These are phyloP conservation scores for Micromesistius poutassou DNA, from an alignment of 2,797 vertebrate species.

Conservation along the genomic window DNA sequence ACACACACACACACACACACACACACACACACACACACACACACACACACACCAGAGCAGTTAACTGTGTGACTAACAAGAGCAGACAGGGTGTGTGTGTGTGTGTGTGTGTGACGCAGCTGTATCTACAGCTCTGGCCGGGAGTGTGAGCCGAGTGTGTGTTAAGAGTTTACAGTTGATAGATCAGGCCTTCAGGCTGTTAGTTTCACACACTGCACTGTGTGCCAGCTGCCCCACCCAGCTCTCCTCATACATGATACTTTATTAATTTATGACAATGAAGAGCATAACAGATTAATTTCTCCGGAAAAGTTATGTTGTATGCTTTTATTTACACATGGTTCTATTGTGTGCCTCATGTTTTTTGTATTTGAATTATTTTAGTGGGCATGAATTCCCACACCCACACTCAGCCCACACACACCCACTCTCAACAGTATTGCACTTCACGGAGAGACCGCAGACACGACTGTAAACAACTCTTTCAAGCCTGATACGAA, in stretches of 20 bases:
- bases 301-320: neutral
- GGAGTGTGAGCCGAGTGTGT: slow-evolving; percentile 39
- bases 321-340: neutral
- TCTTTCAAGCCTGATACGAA: too few species aligned
- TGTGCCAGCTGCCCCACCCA: too few species aligned
- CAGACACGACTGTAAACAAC: too few species aligned
- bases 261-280: neutral
- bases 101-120: neutral
- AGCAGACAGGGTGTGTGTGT: neutral
- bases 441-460: too few species aligned
- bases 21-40: neutral
- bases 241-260: neutral
- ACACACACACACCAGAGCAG: neutral
- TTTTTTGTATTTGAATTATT: neutral
- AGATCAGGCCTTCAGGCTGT: slow-evolving; percentile 45
- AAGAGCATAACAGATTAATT: neutral
- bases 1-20: too few species aligned
- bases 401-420: neutral
- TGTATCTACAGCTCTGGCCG: slow-evolving; percentile 14
- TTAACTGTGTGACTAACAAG: too few species aligned
- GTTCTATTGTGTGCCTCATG: neutral
- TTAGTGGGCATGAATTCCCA: too few species aligned
- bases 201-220: neutral
- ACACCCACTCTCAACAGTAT: neutral
- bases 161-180: neutral